Evolutionary conservation across 2,797 vertebrate species (phyloP), one percentile per base, ranked within the genome.

Genomic region (Myotis vivesi): DNA sequence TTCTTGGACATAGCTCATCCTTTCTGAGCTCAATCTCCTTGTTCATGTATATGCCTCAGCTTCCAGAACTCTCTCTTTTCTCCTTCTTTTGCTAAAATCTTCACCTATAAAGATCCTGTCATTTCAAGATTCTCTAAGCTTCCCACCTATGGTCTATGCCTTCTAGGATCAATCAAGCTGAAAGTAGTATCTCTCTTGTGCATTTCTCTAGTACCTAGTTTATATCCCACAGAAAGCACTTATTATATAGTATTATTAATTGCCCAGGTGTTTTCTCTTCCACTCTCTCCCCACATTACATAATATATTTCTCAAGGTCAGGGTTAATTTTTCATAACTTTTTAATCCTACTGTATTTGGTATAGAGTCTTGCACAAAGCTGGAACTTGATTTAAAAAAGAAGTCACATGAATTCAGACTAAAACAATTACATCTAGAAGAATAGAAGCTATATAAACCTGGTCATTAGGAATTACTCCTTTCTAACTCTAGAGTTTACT

Each of bases 321-420:
- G 8, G 68, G 81, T 22, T 86, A 91, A 62, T 71, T 72, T 89
- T 94, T 94, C 51, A 80, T 75, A 87, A 79, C 82, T 88, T 57
- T 81, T 62, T 87, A 95, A 95, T 41, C 44, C 28, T 82, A 73
- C n/a, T 89, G 17, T 55, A 62, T 19, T 92, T 89, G 20, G 83
- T 46, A 82, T 2, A 73, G 22, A 87, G 38, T 44, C 93, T 33
- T 95, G 87, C 13, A 72, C 36, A 91, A 95, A 83, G 64, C 12
- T 87, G 36, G 49, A 81, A 93, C 20, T 86, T 79, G 41, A 86
- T 8, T n/a, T 84, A 79, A 89, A 88, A 72, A 89, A 75, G 11
- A 84, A 53, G 17, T 33, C 46, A 23, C 30, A 88, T 68, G 22
- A 86, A 62, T 71, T 88, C 20, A 83, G 17, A 44, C 25, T 36